phyloP scores from a whole-genome alignment of 2,113 vertebrate genomes.

The Sturnus vulgaris region DNA sequence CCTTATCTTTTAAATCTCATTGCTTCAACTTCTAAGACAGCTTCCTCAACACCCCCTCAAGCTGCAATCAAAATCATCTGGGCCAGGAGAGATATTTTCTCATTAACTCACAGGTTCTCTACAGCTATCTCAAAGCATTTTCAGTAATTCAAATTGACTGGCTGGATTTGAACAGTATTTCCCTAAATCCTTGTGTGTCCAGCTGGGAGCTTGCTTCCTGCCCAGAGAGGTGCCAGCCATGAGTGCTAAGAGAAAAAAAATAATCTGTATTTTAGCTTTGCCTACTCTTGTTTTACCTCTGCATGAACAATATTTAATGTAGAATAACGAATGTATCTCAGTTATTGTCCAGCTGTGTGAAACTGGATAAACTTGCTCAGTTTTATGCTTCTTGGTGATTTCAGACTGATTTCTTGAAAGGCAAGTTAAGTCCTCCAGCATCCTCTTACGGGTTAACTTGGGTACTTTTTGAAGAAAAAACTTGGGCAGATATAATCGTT shows the following conservation, averaged over 20 bases:
- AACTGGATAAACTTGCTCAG: not conserved
- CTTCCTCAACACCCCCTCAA: not conserved
- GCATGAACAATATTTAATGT: not conserved
- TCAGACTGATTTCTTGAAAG: not conserved
- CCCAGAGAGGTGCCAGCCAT: not conserved
- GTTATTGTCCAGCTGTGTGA: not conserved
- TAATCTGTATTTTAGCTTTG: not conserved
- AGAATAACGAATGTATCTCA: not conserved
- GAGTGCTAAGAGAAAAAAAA: not conserved
- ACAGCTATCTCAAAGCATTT: not conserved
- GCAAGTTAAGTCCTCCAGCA: constrained; percentile 13
- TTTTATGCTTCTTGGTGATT: not conserved
- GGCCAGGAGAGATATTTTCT: not conserved
- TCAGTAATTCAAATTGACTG: not conserved
- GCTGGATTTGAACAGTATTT: not conserved
- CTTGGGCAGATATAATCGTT: not conserved
- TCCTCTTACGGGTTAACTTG: not conserved
- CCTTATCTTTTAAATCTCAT: not conserved
- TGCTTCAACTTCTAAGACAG: not conserved
- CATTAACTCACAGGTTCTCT: not conserved
- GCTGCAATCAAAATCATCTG: not conserved
- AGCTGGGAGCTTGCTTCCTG: not conserved
- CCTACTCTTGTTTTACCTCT: not conserved
- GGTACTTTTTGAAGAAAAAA: not conserved
- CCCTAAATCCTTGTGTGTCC: not conserved